A percentile compares a stretch with the other conserved stretches of the same genome.
phyloP scores from a whole-genome alignment of 2,797 vertebrate genomes.

The Nannoperca obscura region DNA sequence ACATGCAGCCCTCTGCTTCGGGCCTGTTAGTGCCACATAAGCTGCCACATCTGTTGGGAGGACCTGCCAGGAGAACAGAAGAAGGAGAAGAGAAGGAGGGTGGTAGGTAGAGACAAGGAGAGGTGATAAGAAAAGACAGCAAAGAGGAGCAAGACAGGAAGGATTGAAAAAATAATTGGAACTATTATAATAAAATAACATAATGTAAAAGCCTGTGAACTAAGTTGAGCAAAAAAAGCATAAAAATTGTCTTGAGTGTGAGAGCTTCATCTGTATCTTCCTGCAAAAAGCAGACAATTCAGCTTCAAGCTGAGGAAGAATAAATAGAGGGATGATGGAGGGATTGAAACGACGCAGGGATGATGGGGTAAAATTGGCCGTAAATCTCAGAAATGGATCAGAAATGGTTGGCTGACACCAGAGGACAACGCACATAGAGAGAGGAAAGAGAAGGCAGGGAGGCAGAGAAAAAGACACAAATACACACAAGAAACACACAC shows the following conservation, averaged over 20 bases:
- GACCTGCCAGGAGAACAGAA: slow-evolving; percentile 49
- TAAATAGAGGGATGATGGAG: slow-evolving; percentile 66
- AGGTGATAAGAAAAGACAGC: slow-evolving; percentile 16
- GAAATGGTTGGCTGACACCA: slow-evolving; percentile 80
- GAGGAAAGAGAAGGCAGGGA: slow-evolving; percentile 36
- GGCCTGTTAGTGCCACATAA: slow-evolving; percentile 74
- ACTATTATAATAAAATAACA: slow-evolving; percentile 42
- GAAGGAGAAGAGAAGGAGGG: slow-evolving; percentile 14
- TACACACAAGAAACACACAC: slow-evolving; percentile 20
- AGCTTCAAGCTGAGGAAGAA: slow-evolving; percentile 62
- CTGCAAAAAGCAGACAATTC: slow-evolving; percentile 65
- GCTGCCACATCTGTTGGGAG: slow-evolving; percentile 72
- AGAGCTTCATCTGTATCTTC: slow-evolving; percentile 58
- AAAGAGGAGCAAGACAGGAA: slow-evolving; percentile 19
- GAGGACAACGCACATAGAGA: slow-evolving; percentile 74
- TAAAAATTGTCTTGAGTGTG: slow-evolving; percentile 34
- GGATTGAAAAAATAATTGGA: slow-evolving; percentile 31
- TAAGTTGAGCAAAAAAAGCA: slow-evolving; percentile 26
- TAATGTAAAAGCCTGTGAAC: slow-evolving; percentile 35
- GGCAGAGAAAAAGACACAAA: slow-evolving; percentile 44
- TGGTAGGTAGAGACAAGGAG: slow-evolving; percentile 26
- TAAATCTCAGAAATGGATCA: slow-evolving; percentile 83
- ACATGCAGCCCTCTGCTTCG: slow-evolving; percentile 70
- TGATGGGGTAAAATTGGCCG: slow-evolving; percentile 82
- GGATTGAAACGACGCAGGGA: slow-evolving; percentile 67